Conservation (phyloP, 2,113 vertebrate genomes). For the Rostratula benghalensis region DNA sequence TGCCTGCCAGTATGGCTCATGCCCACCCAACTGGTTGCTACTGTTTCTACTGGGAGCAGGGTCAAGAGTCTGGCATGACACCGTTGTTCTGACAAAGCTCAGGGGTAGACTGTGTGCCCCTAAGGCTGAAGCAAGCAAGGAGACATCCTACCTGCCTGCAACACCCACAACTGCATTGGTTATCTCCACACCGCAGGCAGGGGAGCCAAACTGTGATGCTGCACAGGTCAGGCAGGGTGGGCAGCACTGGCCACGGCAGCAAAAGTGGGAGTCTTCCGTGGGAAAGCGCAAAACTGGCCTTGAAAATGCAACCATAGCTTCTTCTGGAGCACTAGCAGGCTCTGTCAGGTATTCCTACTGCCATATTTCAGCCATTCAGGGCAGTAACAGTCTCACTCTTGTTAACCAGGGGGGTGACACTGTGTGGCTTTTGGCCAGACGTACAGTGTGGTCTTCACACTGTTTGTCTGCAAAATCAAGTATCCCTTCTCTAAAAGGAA, state of each 20-base stretch:
- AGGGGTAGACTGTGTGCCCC: accelerated
- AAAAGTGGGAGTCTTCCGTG: accelerated
- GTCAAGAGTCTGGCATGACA: not conserved
- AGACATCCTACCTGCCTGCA: not conserved
- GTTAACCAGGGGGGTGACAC: not conserved
- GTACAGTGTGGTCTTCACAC: accelerated
- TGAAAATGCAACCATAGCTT: not conserved
- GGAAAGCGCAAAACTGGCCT: not conserved
- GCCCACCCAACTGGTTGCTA: not conserved
- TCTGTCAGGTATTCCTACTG: not conserved
- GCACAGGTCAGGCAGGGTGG: not conserved
- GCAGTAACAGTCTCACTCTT: accelerated
- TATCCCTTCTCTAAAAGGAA: not conserved
- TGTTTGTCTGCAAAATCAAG: not conserved
- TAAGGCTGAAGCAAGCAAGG: not conserved
- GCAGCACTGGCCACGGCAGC: not conserved
- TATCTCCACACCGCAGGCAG: not conserved
- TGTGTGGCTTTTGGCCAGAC: not conserved
- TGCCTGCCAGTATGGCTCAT: not conserved
- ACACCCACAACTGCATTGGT: not conserved
- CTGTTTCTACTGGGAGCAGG: not conserved
- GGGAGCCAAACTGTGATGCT: not conserved
- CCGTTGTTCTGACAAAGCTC: not conserved
- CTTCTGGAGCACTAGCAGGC: not conserved
- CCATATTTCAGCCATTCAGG: accelerated